These are phyloP conservation scores for Paratrypauchen microcephalus DNA, from an alignment of 2,797 vertebrate species.

Conservation along the genomic window DNA sequence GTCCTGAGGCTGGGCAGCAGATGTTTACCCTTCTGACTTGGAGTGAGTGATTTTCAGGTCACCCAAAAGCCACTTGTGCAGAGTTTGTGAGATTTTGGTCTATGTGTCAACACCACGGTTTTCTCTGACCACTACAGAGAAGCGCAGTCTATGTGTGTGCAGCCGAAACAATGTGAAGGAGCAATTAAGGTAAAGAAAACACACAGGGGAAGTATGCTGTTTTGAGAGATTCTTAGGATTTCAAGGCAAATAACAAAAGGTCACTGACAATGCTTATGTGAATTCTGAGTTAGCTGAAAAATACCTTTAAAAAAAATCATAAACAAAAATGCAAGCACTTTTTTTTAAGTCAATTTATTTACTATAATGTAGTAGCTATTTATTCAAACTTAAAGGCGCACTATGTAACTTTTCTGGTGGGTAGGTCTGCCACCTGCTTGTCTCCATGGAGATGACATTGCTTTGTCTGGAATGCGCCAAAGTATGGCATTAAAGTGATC, in stretches of 20 bases:
- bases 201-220: no score
- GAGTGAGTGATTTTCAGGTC: constrained; percentile 53
- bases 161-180: constrained; percentile 20
- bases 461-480: neutral
- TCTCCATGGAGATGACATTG: no score
- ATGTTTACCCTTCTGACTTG: constrained; percentile 39
- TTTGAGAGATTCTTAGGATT: neutral
- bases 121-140: constrained; percentile 44
- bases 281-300: neutral
- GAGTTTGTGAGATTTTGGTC: constrained; percentile 26
- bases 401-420: no score
- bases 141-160: constrained; percentile 27
- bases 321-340: neutral
- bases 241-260: neutral
- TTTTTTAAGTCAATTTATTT: neutral
- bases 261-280: neutral
- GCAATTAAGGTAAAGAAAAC: neutral
- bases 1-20: constrained; percentile 18
- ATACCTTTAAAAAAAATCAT: no score
- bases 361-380: neutral
- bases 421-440: no score
- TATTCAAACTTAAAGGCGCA: no score
- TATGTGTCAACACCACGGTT: constrained; percentile 51
- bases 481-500: neutral
- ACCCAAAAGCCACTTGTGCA: constrained; percentile 46